These are phyloP conservation scores for Trichosurus vulpecula DNA, from an alignment of 2,797 vertebrate species.

Conservation along the genomic window DNA sequence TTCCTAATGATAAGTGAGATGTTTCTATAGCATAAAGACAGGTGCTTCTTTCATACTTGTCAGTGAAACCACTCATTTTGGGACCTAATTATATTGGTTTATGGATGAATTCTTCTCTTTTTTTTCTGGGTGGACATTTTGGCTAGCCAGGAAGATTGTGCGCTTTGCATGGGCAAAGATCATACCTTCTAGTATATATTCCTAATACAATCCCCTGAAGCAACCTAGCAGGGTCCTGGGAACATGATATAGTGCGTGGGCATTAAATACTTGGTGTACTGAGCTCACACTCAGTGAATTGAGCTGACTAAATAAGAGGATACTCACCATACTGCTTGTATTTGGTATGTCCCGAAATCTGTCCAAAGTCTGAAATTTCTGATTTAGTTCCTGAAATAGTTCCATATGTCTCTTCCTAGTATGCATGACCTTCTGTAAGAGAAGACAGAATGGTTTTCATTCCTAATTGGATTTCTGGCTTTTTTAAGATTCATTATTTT, in stretches of 20 bases:
- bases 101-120: background rate
- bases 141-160: background rate
- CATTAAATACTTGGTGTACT: background rate
- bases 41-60: conserved; percentile 18
- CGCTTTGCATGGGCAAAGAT: background rate
- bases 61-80: background rate
- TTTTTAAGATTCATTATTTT: conserved; percentile 68
- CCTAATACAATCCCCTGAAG: background rate
- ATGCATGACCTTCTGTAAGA: conserved; percentile 99
- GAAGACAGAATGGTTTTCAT: conserved; percentile 84
- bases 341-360: conserved; percentile 99
- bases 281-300: background rate
- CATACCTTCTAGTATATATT: background rate
- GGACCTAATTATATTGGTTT: background rate
- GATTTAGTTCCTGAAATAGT: conserved; percentile 99
- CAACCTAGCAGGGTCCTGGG: background rate
- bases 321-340: conserved; percentile 99
- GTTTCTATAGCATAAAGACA: conserved; percentile 47
- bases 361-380: conserved; percentile 99
- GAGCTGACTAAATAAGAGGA: background rate
- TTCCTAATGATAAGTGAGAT: conserved; percentile 9
- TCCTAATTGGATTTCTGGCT: conserved; percentile 74
- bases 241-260: background rate
- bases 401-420: conserved; percentile 99
- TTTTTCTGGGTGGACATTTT: background rate